Evolutionary conservation across 2,888 invertebrate genomes (phyloP), one percentile per base, ranked within the genome.

Genomic region (Caenorhabditis uteleia): DNA sequence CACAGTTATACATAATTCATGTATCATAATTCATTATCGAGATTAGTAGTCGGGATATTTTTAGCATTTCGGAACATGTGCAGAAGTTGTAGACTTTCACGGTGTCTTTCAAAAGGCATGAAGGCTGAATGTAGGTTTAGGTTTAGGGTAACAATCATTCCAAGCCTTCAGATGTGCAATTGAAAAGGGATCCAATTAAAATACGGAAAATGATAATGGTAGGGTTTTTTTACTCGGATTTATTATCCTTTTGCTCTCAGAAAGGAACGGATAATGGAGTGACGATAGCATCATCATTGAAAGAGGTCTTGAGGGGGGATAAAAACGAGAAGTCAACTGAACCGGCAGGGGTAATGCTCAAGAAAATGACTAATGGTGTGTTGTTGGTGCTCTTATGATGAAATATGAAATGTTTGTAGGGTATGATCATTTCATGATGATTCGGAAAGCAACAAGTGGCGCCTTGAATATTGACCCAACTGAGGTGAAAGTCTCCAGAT

Each of bases 21-120:
- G n/a, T n/a, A n/a, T n/a, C n/a, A n/a, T n/a, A n/a, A n/a, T n/a
- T n/a, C n/a, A n/a, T n/a, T n/a, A n/a, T n/a, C n/a, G n/a, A n/a
- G n/a, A n/a, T n/a, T n/a, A n/a, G n/a, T n/a, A n/a, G n/a, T n/a
- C n/a, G n/a, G n/a, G n/a, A n/a, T n/a, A n/a, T 33, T 57, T 78
- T 66, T 48, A 79, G 78, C 68, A 25, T 74, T 74, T 10, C 64
- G 80, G 23, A 80, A 80, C 50, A 77, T 78, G 75, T 80, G 80
- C 49, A 56, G 80, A 33, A 64, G 76, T 31, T 80, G 80, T 50
- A 62, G 80, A 39, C 77, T 62, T 54, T 45, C 66, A 46, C 77
- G 78, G 61, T 80, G 80, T 46, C 33, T 79, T 12, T 43, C 51
- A n/a, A 62, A 72, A 16, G 79, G 79, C 29, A 79, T 79, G 78